phyloP scores from a whole-genome alignment of 1,140 invertebrate species.

The Elymnias hypermnestra region DNA sequence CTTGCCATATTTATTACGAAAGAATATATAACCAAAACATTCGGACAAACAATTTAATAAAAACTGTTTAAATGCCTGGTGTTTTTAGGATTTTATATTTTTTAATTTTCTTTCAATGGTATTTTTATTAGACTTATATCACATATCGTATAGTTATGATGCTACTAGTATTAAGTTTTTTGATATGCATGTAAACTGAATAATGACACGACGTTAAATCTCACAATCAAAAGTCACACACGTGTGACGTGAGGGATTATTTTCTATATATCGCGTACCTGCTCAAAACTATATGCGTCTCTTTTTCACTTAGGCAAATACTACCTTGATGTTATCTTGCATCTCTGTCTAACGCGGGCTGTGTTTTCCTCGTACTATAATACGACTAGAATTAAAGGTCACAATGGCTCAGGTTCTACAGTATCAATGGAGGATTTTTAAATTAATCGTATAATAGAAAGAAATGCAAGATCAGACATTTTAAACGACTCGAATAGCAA shows the following conservation, averaged over 20 bases:
- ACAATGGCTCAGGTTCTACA: slow-evolving; percentile 13
- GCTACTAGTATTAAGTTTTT: no score
- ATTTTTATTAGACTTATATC: no score
- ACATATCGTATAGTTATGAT: no score
- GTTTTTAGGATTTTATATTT: no score
- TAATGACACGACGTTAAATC: slow-evolving; percentile 16
- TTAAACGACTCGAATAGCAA: slow-evolving; percentile 46
- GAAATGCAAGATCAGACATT: slow-evolving; percentile 35
- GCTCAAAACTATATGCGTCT: slow-evolving; percentile 27
- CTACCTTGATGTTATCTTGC: slow-evolving; percentile 9
- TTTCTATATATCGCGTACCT: slow-evolving; percentile 34
- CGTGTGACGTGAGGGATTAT: slow-evolving; percentile 51
- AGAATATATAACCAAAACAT: no score
- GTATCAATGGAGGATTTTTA: slow-evolving; percentile 27
- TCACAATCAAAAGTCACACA: no score
- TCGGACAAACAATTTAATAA: no score
- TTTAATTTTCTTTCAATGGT: no score
- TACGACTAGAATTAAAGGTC: slow-evolving; percentile 28
- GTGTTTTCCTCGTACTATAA: slow-evolving; percentile 42
- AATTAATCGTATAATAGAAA: slow-evolving; percentile 41
- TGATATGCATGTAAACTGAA: neutral
- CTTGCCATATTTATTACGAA: no score
- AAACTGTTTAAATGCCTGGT: no score
- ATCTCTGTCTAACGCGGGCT: slow-evolving; percentile 30
- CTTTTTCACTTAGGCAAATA: slow-evolving; percentile 23